A percentile compares a stretch with the other conserved stretches of the same genome.
These are phyloP conservation scores for Aleiodes alternator DNA, from an alignment of 2,888 invertebrate genomes.

Conservation along the genomic window DNA sequence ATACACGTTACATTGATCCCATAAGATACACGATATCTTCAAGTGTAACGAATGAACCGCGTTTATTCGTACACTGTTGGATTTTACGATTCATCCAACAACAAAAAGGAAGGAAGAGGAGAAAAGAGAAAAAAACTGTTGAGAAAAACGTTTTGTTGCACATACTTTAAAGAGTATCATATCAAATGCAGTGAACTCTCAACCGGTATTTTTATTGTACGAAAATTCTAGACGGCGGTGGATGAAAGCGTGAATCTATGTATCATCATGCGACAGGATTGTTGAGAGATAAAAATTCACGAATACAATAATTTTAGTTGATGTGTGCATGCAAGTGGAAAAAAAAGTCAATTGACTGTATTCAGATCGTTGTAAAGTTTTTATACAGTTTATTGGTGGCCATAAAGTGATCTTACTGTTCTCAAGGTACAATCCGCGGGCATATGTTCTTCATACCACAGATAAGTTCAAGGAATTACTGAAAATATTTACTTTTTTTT, in stretches of 20 bases:
- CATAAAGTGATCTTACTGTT: conserved; percentile 25
- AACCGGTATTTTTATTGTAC: conserved; percentile 40
- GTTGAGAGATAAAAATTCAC: neutral
- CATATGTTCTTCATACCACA: conserved; percentile 2
- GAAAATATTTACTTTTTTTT: conserved; percentile 1
- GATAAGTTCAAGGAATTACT: conserved; percentile 1
- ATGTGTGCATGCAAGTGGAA: conserved; percentile 1
- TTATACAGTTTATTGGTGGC: conserved; percentile 16
- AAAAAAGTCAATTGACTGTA: conserved; percentile 11
- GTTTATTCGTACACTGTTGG: conserved; percentile 18
- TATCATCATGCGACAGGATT: conserved; percentile 26
- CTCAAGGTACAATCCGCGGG: conserved; percentile 6
- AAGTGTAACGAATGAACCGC: conserved; percentile 48
- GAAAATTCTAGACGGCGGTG: conserved; percentile 20
- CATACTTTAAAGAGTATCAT: conserved; percentile 30
- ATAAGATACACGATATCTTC: conserved; percentile 45
- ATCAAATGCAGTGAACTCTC: conserved; percentile 21
- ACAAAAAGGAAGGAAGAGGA: conserved; percentile 18
- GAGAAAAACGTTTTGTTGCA: conserved; percentile 27
- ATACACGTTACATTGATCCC: conserved; percentile 51
- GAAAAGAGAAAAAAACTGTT: neutral
- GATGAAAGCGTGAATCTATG: conserved; percentile 9
- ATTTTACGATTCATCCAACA: conserved; percentile 41
- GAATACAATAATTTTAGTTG: neutral
- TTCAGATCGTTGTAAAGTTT: conserved; percentile 20